Conservation (phyloP, 2,113 vertebrate species). For the Hyperopisus bebe region DNA sequence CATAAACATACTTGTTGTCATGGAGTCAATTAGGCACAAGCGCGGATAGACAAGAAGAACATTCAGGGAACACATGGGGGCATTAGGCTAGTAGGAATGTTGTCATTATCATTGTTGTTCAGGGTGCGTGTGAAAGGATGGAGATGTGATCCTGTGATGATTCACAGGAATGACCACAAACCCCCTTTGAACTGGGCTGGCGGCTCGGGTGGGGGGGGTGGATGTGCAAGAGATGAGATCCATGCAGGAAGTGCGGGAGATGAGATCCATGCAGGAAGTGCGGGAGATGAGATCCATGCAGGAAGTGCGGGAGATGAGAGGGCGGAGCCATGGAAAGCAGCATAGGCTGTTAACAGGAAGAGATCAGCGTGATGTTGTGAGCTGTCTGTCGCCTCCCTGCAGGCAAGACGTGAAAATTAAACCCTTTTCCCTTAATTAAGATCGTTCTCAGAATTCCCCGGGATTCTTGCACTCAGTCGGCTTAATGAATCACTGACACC, state of each 20-base stretch:
- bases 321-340: not conserved
- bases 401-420: not conserved
- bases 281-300: no score
- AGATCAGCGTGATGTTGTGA: not conserved
- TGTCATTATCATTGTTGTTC: not conserved
- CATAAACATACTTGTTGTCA: not conserved
- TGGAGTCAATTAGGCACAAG: not conserved
- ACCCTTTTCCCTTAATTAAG: constrained; percentile 6
- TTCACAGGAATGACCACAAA: not conserved
- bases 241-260: no score
- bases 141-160: not conserved
- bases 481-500: not conserved
- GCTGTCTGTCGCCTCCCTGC: not conserved
- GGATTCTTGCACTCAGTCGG: not conserved
- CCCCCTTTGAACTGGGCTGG: not conserved
- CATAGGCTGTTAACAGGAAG: not conserved
- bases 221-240: not conserved
- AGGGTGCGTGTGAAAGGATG: not conserved
- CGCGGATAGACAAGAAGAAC: not conserved
- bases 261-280: no score
- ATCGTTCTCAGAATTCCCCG: not conserved
- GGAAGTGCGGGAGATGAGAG: not conserved
- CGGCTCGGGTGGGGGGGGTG: no score
- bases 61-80: not conserved
- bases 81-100: not conserved